phyloP scores from a whole-genome alignment of 1,140 invertebrate genomes.

The Brachionus sp. region DNA sequence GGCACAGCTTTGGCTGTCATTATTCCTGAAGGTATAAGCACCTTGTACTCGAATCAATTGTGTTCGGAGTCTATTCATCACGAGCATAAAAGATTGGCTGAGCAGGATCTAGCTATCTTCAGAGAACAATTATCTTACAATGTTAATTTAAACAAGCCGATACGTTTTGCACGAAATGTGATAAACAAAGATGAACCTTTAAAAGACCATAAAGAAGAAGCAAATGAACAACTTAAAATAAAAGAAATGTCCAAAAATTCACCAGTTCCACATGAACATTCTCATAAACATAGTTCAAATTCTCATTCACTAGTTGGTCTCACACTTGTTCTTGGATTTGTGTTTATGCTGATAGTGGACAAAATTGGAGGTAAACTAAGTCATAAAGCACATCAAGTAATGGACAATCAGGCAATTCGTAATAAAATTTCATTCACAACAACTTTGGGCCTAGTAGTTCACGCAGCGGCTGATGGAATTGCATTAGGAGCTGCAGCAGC shows the following conservation, averaged over 20 bases:
- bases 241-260: background rate
- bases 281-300: constrained; percentile 48
- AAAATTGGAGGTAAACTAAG: constrained; percentile 64
- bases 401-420: constrained; percentile 60
- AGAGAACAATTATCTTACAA: constrained; percentile 1
- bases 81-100: background rate
- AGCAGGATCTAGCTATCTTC: background rate
- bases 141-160: background rate
- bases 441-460: constrained; percentile 45
- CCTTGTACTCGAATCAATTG: constrained; percentile 64
- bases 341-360: constrained; percentile 95
- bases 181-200: background rate
- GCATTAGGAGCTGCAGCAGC: constrained; percentile 92
- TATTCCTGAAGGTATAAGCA: constrained; percentile 93
- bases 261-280: background rate
- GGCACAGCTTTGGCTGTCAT: constrained; percentile 95
- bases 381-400: constrained; percentile 50
- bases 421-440: constrained; percentile 65
- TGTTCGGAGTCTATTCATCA: constrained; percentile 48
- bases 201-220: constrained; percentile 1
- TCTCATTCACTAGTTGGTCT: constrained; percentile 66
- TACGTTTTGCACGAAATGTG: background rate
- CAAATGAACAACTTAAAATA: constrained; percentile 36
- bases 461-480: constrained; percentile 79
- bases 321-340: constrained; percentile 78